Evolutionary conservation across 2,888 invertebrate genomes (phyloP), one percentile per base, ranked within the genome.

Genomic region (Malacosoma neustria): DNA sequence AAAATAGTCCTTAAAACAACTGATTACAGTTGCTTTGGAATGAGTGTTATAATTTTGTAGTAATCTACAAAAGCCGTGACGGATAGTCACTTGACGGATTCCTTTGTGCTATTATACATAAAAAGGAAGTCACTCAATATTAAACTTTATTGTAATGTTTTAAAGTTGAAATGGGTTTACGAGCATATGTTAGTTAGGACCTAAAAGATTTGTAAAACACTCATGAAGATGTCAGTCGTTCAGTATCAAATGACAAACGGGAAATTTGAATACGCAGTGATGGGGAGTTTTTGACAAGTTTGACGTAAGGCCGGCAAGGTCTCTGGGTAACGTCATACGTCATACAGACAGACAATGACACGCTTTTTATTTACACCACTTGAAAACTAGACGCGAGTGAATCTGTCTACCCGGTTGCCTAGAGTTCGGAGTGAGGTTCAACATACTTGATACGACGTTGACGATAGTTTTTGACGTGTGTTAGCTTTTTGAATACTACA

Each of bases 201-300:
- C 35, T 71, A 52, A 45, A 29, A 33, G 42, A 37, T 33, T 42
- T 39, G 42, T 39, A 39, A 30, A 40, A 43, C 42, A 61, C 59
- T 72, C 71, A 80, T 81, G 65, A 81, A 82, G 84, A 82, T 57
- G 81, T 84, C 79, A 80, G 56, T 54, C 58, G 49, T 44, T 48
- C 48, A 49, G 67, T 76, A 79, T 74, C 75, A 68, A 76, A 76
- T 80, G 81, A 82, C 79, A 81, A 48, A 60, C 58, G 65, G 63
- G 65, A 71, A 70, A 73, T 80, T 75, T 65, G 64, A 64, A 67
- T 67, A 72, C 74, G 70, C 76, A 76, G 69, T 72, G 76, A 75
- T 73, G 81, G 72, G 79, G 72, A 72, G 72, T 79, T 70, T 64
- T 64, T 74, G 80, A 80, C 73, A 69, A 69, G 54, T 65, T 57